phyloP scores from a whole-genome alignment of 1,140 invertebrate genomes.

The Trichonephila inaurata region DNA sequence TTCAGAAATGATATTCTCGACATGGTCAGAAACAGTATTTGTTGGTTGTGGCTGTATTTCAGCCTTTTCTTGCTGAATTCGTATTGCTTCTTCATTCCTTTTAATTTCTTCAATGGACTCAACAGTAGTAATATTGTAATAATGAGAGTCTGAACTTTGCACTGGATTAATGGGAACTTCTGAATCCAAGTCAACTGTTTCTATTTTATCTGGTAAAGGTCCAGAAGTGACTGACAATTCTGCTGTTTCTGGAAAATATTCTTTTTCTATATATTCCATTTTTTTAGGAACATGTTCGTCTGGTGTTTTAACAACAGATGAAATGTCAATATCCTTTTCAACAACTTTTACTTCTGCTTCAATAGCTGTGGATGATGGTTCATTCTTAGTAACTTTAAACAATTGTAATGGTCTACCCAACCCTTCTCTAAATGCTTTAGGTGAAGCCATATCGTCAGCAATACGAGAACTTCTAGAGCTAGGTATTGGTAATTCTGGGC shows the following conservation, averaged over 20 bases:
- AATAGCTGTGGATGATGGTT: neutral
- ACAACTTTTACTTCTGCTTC: neutral
- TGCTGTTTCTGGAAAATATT: neutral
- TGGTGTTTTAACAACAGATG: neutral
- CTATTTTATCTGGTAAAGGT: neutral
- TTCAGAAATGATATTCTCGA: neutral
- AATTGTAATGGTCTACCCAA: conserved; percentile 59
- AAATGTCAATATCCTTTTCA: neutral
- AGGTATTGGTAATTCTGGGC: conserved; percentile 58
- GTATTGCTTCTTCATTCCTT: neutral
- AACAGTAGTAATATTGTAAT: neutral
- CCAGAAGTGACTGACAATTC: neutral
- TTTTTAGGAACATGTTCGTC: neutral
- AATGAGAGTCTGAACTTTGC: neutral
- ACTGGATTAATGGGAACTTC: too few species aligned
- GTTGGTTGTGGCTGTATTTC: neutral
- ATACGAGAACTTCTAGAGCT: conserved; percentile 13
- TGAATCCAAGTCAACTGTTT: neutral
- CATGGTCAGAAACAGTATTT: neutral
- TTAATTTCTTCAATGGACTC: neutral
- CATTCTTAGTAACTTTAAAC: conserved; percentile 46
- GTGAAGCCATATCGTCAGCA: conserved; percentile 37
- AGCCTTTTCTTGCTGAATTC: neutral
- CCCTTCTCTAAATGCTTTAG: conserved; percentile 72
- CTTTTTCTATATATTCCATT: too few species aligned